Conservation (phyloP, 2,113 vertebrate species). For the Chionis minor region DNA sequence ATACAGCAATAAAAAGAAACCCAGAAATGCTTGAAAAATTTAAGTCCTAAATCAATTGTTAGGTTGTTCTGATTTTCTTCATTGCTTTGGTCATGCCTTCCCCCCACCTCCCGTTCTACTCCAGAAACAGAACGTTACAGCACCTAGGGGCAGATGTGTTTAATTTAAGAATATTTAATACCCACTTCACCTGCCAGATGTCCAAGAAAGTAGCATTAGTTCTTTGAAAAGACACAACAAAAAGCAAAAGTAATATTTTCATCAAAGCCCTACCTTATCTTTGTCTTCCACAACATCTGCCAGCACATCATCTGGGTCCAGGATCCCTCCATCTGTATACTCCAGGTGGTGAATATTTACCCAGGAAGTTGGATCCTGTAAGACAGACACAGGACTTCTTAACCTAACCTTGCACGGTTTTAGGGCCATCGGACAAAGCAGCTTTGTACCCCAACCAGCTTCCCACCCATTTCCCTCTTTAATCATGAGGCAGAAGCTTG, state of each 20-base stretch:
- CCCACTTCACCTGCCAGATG: neutral
- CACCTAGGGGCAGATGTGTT: neutral
- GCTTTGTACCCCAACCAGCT: neutral
- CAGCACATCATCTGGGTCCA: conserved; percentile 96
- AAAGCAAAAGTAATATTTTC: neutral
- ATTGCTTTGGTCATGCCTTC: neutral
- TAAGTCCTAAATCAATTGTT: neutral
- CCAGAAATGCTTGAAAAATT: neutral
- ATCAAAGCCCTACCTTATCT: conserved; percentile 87
- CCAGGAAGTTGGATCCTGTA: conserved; percentile 87
- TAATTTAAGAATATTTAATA: neutral
- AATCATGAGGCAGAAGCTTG: accelerated
- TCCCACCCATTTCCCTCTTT: neutral
- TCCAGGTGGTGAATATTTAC: conserved; percentile 95
- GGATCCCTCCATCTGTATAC: conserved; percentile 94
- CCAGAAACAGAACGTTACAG: neutral
- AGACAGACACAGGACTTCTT: neutral
- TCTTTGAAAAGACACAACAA: neutral
- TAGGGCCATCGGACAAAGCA: neutral
- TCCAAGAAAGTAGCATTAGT: neutral
- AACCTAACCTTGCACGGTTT: neutral
- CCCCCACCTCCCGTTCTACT: neutral
- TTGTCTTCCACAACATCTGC: conserved; percentile 96
- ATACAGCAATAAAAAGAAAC: neutral
- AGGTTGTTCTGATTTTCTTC: neutral